Base-by-base conservation (phyloP, 2,888 invertebrate genomes). In the Arctia plantaginis region DNA sequence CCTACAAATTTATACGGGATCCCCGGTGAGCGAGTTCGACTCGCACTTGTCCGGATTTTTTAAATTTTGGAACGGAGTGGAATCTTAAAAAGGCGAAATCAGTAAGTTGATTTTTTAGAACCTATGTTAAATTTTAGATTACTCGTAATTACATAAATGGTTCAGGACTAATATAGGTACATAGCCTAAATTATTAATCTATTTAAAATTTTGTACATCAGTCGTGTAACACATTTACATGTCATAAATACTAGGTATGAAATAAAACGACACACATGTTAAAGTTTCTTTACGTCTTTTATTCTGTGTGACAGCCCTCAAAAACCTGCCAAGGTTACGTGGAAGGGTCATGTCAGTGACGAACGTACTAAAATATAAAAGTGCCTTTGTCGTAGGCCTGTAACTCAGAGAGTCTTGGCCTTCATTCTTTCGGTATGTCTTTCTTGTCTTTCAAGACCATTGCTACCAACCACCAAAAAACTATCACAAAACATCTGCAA, bases 241-340 rank as follows among this genome's bases (percentile, higher is more conserved):
- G 15, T 0, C 6, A 27, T 27, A 68, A 67, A 41, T n/a, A 15
- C 80, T 78, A 64, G n/a, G 13, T 10, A 55, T n/a, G n/a, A 55
- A 55, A 55, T n/a, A n/a, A n/a, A 55, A 55, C 51, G 51, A 55
- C 23, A 55, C 23, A 55, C n/a, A n/a, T 55, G 51, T 55, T 55
- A n/a, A 55, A 55, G 51, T 55, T 55, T 23, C 51, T n/a, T 55
- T 55, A 55, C 51, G 13, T 27, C 59, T 13, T 59, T 59, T 27
- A 55, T 59, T 59, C 13, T 59, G 13, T 59, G 59, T 15, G 13
- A 59, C n/a, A 27, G 59, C 59, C 59, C 27, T 59, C 13, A 15
- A 15, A 15, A 59, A 59, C 27, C 59, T 59, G 59, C 6, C 27
- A 27, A 27, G 27, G 59, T 27, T 27, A 59, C 27, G 27, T 13